These are phyloP conservation scores for Erynnis tages DNA, from an alignment of 2,888 invertebrate genomes.

Conservation along the genomic window DNA sequence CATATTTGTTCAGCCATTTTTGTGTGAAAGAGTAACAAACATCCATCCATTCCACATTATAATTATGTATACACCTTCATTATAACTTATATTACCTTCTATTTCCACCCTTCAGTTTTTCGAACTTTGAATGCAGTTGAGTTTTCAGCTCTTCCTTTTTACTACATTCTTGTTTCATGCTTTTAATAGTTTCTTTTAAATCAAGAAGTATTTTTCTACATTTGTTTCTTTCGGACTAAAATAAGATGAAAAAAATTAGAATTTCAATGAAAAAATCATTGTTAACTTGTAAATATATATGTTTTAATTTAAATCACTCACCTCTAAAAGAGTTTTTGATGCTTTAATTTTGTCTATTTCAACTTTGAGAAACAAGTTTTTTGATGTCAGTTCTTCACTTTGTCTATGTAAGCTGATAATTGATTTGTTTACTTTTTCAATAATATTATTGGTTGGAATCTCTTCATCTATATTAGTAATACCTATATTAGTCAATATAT, in stretches of 20 bases:
- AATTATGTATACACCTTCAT: too few species aligned
- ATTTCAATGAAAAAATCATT: not conserved
- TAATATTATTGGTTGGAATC: slow-evolving; percentile 42
- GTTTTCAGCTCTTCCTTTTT: slow-evolving; percentile 82
- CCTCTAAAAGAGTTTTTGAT: slow-evolving; percentile 49
- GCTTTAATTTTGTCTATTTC: slow-evolving; percentile 63
- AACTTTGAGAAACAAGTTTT: slow-evolving; percentile 59
- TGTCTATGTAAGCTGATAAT: slow-evolving; percentile 55
- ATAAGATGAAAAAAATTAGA: slow-evolving; percentile 25
- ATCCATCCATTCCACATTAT: too few species aligned
- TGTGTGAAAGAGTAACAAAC: too few species aligned
- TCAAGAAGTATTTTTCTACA: slow-evolving; percentile 56
- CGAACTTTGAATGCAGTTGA: slow-evolving; percentile 83
- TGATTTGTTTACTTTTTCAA: slow-evolving; percentile 62
- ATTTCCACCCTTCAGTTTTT: slow-evolving; percentile 76
- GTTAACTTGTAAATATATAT: too few species aligned
- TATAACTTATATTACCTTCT: slow-evolving; percentile 55
- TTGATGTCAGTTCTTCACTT: slow-evolving; percentile 68
- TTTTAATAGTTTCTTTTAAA: slow-evolving; percentile 63
- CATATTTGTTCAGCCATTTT: too few species aligned
- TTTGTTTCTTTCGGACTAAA: slow-evolving; percentile 62
- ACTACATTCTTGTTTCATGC: slow-evolving; percentile 68
- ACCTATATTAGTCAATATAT: slow-evolving; percentile 60
- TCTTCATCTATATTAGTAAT: slow-evolving; percentile 53
- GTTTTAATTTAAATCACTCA: slow-evolving; percentile 30